These are phyloP conservation scores for Acanthopleura granulata DNA, from an alignment of 2,888 invertebrate genomes.

Conservation along the genomic window DNA sequence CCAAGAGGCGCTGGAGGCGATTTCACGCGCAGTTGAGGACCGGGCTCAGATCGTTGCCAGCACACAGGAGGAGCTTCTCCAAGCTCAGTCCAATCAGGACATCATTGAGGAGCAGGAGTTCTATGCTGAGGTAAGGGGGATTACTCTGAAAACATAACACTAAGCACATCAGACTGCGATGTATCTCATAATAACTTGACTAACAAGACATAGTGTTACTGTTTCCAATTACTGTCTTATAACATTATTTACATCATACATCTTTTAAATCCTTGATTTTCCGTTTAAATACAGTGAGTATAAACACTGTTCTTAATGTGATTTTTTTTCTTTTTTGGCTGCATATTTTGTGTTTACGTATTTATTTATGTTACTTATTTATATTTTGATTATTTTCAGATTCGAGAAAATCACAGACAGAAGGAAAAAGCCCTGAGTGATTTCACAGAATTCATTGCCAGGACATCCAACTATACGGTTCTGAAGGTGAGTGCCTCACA, in stretches of 20 bases:
- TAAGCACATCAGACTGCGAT: too few species aligned
- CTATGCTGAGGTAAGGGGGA: slow-evolving; percentile 63
- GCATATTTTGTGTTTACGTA: too few species aligned
- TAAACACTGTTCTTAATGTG: too few species aligned
- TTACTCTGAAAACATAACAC: not conserved
- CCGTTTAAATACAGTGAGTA: too few species aligned
- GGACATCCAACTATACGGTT: slow-evolving; percentile 65
- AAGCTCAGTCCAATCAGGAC: slow-evolving; percentile 66
- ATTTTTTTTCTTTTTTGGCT: too few species aligned
- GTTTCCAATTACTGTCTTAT: too few species aligned
- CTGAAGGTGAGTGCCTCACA: slow-evolving; percentile 50
- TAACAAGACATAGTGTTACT: too few species aligned
- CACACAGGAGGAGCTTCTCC: slow-evolving; percentile 64
- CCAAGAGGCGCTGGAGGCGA: slow-evolving; percentile 66
- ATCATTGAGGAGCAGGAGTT: slow-evolving; percentile 67
- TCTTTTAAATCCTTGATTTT: too few species aligned
- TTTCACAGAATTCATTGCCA: slow-evolving; percentile 63
- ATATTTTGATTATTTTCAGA: slow-evolving; percentile 42
- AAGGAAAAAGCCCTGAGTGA: slow-evolving; percentile 63
- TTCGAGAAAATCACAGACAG: slow-evolving; percentile 67
- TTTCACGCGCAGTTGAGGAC: slow-evolving; percentile 64
- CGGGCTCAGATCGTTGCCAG: slow-evolving; percentile 60
- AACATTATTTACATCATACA: too few species aligned
- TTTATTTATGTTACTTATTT: too few species aligned
- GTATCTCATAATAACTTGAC: too few species aligned